Evolutionary conservation across 2,113 vertebrate species (phyloP).

Genomic region (Callospermophilus lateralis): DNA sequence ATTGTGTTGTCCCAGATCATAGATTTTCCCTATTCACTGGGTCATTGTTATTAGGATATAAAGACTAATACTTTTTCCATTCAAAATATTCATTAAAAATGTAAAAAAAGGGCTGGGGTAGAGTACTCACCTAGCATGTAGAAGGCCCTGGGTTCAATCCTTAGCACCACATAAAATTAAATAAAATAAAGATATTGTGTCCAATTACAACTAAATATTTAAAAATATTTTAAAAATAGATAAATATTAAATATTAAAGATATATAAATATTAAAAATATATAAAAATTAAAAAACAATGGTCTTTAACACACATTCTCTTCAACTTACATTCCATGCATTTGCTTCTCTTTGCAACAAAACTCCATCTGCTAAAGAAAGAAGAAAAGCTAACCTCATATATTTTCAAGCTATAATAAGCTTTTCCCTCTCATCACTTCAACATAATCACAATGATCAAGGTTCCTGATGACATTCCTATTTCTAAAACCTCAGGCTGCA

Average conservation of each 20-base stretch:
- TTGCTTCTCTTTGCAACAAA: background rate
- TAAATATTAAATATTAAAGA: too few species aligned
- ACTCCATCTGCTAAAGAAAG: background rate
- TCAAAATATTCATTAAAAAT: background rate
- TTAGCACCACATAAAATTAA: too few species aligned
- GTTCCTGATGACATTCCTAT: background rate
- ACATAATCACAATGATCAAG: background rate
- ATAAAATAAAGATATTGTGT: too few species aligned
- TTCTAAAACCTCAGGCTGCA: background rate
- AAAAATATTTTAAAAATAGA: too few species aligned
- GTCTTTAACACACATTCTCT: background rate
- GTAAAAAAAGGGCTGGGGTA: too few species aligned
- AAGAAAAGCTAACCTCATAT: background rate
- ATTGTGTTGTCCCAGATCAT: background rate
- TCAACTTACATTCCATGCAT: background rate
- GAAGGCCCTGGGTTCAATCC: too few species aligned
- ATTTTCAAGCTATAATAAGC: background rate
- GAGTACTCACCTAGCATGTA: too few species aligned
- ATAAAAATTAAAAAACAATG: background rate
- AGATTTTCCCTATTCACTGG: background rate
- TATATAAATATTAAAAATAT: too few species aligned
- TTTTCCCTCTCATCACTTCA: background rate
- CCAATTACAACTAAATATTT: too few species aligned
- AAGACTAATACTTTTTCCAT: background rate
- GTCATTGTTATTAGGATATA: background rate